These are phyloP conservation scores for Calcarius lapponicus DNA, from an alignment of 2,797 vertebrate genomes.

Conservation along the genomic window DNA sequence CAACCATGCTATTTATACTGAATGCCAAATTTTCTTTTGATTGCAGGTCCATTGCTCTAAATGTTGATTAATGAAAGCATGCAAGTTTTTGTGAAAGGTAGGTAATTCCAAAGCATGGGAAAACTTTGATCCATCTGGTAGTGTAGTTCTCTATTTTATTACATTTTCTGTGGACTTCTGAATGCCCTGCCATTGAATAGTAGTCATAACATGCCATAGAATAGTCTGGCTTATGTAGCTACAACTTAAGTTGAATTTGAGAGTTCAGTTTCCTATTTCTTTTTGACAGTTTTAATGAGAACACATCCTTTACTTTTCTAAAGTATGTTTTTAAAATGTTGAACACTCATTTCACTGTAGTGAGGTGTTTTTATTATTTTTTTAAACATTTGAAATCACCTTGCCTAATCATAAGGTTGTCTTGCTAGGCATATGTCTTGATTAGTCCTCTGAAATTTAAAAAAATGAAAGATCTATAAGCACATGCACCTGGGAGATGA, in stretches of 20 bases:
- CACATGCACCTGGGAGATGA: background rate
- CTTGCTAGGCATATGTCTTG: background rate
- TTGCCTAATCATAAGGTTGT: background rate
- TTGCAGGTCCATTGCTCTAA: background rate
- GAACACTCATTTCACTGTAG: background rate
- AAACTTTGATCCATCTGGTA: background rate
- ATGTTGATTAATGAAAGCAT: background rate
- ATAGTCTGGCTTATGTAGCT: background rate
- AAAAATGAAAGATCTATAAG: background rate
- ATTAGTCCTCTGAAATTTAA: background rate
- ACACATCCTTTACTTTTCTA: background rate
- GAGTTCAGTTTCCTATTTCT: background rate
- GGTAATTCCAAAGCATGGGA: background rate
- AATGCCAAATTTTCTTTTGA: background rate
- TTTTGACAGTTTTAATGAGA: background rate
- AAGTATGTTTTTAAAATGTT: background rate
- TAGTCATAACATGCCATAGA: background rate
- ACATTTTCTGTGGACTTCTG: background rate
- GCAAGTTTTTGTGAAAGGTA: background rate
- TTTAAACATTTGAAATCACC: background rate
- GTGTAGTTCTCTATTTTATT: background rate
- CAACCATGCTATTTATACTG: background rate
- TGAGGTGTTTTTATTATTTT: background rate
- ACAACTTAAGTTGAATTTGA: background rate
- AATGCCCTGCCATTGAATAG: background rate